These are phyloP conservation scores for Ennomos quercinarius DNA, from an alignment of 2,888 invertebrate species.

Conservation along the genomic window DNA sequence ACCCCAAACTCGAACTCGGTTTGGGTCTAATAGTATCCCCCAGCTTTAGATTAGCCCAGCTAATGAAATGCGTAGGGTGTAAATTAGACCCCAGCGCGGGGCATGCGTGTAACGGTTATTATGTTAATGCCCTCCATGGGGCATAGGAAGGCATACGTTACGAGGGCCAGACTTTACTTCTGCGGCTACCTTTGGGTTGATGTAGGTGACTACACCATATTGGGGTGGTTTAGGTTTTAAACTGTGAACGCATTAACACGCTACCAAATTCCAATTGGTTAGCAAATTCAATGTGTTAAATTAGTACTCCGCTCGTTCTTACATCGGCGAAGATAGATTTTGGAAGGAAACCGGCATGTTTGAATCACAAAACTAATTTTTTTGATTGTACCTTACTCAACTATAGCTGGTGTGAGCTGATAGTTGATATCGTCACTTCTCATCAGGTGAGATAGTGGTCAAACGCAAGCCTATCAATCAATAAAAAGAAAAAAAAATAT, in stretches of 20 bases:
- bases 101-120: conserved; percentile 55
- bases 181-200: background rate
- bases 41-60: conserved; percentile 48
- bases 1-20: conserved; percentile 29
- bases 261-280: no score
- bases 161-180: conserved; percentile 7
- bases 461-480: no score
- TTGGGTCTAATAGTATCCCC: conserved; percentile 38
- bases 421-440: no score
- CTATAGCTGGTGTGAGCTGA: no score
- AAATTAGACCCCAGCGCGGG: conserved; percentile 49
- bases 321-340: no score
- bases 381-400: no score
- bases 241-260: background rate
- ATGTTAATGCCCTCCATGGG: conserved; percentile 49
- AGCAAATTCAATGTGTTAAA: no score
- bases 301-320: no score
- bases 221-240: background rate
- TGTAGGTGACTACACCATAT: conserved; percentile 10
- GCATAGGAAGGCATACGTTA: conserved; percentile 31
- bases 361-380: no score
- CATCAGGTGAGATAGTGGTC: no score
- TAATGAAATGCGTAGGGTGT: conserved; percentile 65
- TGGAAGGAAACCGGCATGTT: no score
- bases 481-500: no score